Percentiles rank a stretch among this genome's conserved stretches.
These are phyloP conservation scores for Agrotis exclamationis DNA, from an alignment of 2,888 invertebrate genomes.

Conservation along the genomic window DNA sequence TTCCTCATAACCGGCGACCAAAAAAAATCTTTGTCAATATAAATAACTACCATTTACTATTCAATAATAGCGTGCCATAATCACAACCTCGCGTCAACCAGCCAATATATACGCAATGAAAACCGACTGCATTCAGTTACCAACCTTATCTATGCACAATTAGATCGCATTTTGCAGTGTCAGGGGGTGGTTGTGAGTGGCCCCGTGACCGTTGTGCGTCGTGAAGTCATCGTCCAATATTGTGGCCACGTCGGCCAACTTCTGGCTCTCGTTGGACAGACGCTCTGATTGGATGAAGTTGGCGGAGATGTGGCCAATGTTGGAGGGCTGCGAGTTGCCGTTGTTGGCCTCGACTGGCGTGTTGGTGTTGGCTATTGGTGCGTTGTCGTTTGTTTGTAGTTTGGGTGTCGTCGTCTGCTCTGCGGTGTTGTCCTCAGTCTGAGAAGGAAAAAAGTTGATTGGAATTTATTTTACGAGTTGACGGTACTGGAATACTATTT, in stretches of 20 bases:
- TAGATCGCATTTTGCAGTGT: constrained; percentile 88
- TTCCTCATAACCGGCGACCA: constrained; percentile 13
- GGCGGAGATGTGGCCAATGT: constrained; percentile 81
- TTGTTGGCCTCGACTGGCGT: constrained; percentile 75
- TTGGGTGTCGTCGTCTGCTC: constrained; percentile 74
- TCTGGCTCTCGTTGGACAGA: constrained; percentile 73
- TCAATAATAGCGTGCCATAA: constrained; percentile 57
- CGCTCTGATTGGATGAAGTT: constrained; percentile 85
- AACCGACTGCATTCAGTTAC: constrained; percentile 69
- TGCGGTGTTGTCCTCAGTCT: constrained; percentile 82
- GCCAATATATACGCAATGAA: constrained; percentile 83
- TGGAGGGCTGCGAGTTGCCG: constrained; percentile 74
- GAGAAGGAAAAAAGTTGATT: constrained; percentile 15
- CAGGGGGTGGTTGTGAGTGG: constrained; percentile 79
- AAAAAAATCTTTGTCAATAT: constrained; percentile 41
- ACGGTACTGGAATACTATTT: too few species aligned
- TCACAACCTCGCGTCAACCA: constrained; percentile 67
- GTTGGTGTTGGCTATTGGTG: constrained; percentile 62
- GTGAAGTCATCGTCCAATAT: constrained; percentile 83
- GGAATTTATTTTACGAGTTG: background rate
- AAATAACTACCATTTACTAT: constrained; percentile 50
- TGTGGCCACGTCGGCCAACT: constrained; percentile 72
- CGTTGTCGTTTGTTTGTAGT: constrained; percentile 72
- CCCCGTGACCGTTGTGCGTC: constrained; percentile 86
- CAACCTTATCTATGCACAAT: constrained; percentile 67